Evolutionary conservation across 2,888 invertebrate genomes (phyloP).

Genomic region (Pammene fasciana): DNA sequence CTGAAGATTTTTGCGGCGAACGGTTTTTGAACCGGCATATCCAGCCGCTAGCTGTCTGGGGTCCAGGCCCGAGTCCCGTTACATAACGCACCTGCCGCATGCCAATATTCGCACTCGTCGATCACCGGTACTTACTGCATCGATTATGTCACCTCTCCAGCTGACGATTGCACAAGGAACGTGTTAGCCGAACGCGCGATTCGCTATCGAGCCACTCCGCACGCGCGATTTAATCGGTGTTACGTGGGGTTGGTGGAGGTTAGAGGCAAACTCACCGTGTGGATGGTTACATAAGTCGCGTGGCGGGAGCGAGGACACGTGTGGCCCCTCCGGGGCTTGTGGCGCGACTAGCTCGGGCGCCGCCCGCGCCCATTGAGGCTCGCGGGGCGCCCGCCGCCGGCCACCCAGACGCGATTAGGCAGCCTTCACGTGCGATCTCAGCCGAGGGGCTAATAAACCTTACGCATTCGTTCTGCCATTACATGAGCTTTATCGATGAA

Average conservation of each 20-base stretch:
- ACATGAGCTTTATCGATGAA: constrained; percentile 10
- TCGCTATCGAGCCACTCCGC: constrained; percentile 43
- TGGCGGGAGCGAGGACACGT: constrained; percentile 73
- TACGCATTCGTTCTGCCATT: constrained; percentile 64
- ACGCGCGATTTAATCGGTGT: constrained; percentile 50
- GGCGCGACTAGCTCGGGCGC: constrained; percentile 79
- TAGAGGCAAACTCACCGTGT: constrained; percentile 80
- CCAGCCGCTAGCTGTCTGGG: constrained; percentile 34
- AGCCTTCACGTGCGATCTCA: constrained; percentile 74
- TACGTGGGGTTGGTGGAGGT: constrained; percentile 65
- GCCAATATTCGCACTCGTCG: constrained; percentile 62
- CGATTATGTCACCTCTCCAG: constrained; percentile 80
- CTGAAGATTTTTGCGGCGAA: constrained; percentile 4
- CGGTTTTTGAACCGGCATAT: constrained; percentile 25
- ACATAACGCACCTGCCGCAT: constrained; percentile 75
- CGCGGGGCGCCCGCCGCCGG: constrained; percentile 60
- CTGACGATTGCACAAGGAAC: constrained; percentile 69
- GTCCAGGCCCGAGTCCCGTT: constrained; percentile 59
- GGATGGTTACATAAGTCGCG: constrained; percentile 81
- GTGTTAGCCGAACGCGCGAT: constrained; percentile 47
- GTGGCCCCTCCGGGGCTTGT: constrained; percentile 76
- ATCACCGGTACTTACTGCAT: constrained; percentile 79
- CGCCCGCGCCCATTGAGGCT: constrained; percentile 75
- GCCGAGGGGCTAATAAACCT: constrained; percentile 72
- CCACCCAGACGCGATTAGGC: constrained; percentile 73